A percentile compares a stretch with the other conserved stretches of the same genome.
phyloP scores from a whole-genome alignment of 2,113 vertebrate species.

The Spea bombifrons region DNA sequence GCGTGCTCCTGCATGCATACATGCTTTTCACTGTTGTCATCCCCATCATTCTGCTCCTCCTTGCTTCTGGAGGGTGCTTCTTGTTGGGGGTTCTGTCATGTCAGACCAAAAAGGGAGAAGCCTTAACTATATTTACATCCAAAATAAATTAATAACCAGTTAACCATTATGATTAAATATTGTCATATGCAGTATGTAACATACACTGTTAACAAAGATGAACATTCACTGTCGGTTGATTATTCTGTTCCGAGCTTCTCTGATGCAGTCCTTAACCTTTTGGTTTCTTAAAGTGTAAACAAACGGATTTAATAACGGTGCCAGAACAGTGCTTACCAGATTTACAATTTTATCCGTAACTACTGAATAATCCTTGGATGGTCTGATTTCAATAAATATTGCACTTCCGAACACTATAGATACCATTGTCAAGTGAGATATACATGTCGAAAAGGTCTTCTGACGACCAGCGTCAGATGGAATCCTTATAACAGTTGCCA shows the following conservation, averaged over 20 bases:
- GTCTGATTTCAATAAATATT: slow-evolving; percentile 57
- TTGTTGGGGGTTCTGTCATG: no score
- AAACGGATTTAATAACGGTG: slow-evolving; percentile 61
- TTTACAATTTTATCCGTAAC: slow-evolving; percentile 53
- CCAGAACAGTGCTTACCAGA: slow-evolving; percentile 56
- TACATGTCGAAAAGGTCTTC: slow-evolving; percentile 58
- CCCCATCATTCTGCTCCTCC: no score
- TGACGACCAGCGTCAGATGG: slow-evolving; percentile 48
- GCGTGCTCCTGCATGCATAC: no score
- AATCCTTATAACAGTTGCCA: slow-evolving; percentile 50
- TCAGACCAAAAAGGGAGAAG: no score
- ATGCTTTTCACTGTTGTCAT: no score
- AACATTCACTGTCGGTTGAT: no score
- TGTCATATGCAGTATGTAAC: no score
- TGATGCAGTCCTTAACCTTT: slow-evolving; percentile 56
- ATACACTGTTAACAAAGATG: no score
- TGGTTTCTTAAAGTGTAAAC: slow-evolving; percentile 64
- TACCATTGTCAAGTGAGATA: slow-evolving; percentile 55
- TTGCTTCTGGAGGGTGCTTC: no score
- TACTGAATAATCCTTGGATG: slow-evolving; percentile 45
- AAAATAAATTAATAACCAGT: no score
- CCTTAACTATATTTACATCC: no score
- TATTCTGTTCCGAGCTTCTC: not conserved
- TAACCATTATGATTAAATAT: no score
- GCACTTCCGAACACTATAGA: slow-evolving; percentile 56